Base-by-base conservation (phyloP, 2,113 vertebrate genomes). In the Phaethon lepturus region DNA sequence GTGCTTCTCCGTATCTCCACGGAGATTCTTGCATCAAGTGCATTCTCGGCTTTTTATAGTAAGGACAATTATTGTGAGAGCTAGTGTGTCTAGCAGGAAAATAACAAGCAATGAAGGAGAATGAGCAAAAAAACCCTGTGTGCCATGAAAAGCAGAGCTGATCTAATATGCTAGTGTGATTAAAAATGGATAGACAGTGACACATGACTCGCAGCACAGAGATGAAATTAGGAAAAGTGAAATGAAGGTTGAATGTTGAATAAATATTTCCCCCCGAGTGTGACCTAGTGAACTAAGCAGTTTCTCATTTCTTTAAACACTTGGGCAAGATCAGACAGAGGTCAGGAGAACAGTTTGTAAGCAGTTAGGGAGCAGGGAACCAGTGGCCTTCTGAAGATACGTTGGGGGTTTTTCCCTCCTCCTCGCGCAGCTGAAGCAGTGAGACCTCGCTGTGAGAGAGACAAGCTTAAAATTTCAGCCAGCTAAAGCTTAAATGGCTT, bases 41-140 rank as follows among this genome's bases (percentile, higher is more conserved):
- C 80, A 3, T 78, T 85, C 55, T 10, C 83, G 69, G 88, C 94
- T 95, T 35, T 95, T 94, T 88, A 86, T 94, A 72, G 83, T 50
- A 49, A 53, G 91, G 84, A 78, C 49, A 52, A 28, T 47, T 44
- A 18, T 9, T 47, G 86, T 25, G 31, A 35, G 74, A 31, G 73
- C 68, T 58, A 10, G 26, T 52, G 76, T 2, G 20, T 88, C 35
- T 58, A 31, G 64, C 88, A 84, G 74, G 33, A 52, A 1, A 23
- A 18, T 67, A 47, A 20, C 58, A 31, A 64, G 55, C 7, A 8
- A 9, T 12, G 67, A 62, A 71, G 85, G 86, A 83, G 90, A 52
- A 72, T 11, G 55, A 83, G 88, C 18, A 42, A 23, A 45, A 68
- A 38, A 50, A 2, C 17, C 26, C 31, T 11, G 13, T 7, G 1